These are phyloP conservation scores for Pyralis farinalis DNA, from an alignment of 2,888 invertebrate genomes.

Conservation along the genomic window DNA sequence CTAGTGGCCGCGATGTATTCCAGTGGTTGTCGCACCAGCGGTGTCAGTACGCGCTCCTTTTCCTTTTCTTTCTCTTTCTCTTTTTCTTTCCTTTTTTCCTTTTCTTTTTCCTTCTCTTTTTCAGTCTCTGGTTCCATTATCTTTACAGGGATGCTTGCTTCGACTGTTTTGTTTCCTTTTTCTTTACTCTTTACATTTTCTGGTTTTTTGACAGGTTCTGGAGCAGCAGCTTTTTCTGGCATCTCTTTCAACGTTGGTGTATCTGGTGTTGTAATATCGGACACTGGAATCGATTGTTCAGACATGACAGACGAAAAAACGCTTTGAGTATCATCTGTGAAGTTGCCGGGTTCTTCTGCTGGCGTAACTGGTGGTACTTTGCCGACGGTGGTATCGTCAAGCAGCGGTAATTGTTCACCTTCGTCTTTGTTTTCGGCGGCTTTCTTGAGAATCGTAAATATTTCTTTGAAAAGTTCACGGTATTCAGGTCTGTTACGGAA, in stretches of 20 bases:
- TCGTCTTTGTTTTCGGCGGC: constrained; percentile 92
- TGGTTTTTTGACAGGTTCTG: constrained; percentile 51
- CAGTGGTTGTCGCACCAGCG: constrained; percentile 86
- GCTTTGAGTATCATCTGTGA: constrained; percentile 88
- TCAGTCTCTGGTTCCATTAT: constrained; percentile 39
- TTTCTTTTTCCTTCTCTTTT: constrained; percentile 23
- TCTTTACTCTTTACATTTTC: constrained; percentile 28
- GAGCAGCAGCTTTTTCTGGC: constrained; percentile 41
- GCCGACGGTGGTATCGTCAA: constrained; percentile 82
- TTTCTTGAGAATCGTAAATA: constrained; percentile 90
- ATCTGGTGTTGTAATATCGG: constrained; percentile 82
- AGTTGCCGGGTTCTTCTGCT: constrained; percentile 82
- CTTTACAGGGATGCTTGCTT: constrained; percentile 44
- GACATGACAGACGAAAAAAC: constrained; percentile 88
- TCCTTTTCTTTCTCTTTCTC: constrained; percentile 51
- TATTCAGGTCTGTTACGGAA: constrained; percentile 92
- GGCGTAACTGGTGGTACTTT: constrained; percentile 86
- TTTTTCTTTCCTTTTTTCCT: constrained; percentile 27
- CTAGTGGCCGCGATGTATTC: constrained; percentile 88
- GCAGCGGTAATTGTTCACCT: constrained; percentile 86
- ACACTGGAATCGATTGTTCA: constrained; percentile 85
- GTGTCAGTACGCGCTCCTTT: constrained; percentile 80
- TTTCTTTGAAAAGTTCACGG: constrained; percentile 90
- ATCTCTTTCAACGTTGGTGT: constrained; percentile 76
- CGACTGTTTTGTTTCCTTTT: constrained; percentile 63